Evolutionary conservation across 2,113 vertebrate genomes (phyloP).

Genomic region (Megalops atlanticus): DNA sequence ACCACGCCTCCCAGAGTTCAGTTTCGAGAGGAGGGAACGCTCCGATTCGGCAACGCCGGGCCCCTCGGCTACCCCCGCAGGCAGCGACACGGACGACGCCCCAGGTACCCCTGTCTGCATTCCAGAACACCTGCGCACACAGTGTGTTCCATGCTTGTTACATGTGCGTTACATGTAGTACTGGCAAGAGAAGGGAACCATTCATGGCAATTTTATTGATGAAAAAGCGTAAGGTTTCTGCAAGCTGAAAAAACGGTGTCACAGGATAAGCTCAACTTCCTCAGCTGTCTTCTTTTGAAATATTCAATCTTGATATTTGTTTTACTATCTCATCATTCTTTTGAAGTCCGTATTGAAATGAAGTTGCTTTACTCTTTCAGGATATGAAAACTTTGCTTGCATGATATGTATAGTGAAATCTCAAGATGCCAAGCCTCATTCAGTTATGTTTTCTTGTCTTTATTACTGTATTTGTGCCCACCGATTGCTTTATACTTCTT

Average conservation of each 20-base stretch:
- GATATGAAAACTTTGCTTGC: background rate
- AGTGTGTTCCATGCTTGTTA: background rate
- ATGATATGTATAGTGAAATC: too few species aligned
- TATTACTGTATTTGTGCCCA: slow-evolving; percentile 17
- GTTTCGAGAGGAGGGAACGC: slow-evolving; percentile 68
- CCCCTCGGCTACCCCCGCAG: slow-evolving; percentile 48
- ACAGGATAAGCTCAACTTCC: too few species aligned
- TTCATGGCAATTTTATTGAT: too few species aligned
- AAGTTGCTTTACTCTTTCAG: background rate
- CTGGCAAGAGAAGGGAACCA: too few species aligned
- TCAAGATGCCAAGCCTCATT: background rate
- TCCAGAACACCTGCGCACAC: too few species aligned
- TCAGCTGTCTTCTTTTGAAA: too few species aligned
- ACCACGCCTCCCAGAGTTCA: slow-evolving; percentile 82
- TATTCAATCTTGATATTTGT: background rate
- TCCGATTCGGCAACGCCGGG: slow-evolving; percentile 55
- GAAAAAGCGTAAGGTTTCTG: too few species aligned
- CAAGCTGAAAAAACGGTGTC: too few species aligned
- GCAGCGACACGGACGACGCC: slow-evolving; percentile 44
- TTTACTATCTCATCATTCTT: background rate
- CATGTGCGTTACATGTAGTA: too few species aligned
- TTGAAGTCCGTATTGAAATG: too few species aligned
- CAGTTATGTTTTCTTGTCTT: background rate
- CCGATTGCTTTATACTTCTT: slow-evolving; percentile 24
- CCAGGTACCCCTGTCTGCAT: background rate